Percentiles rank a stretch among this genome's conserved stretches.
phyloP scores from a whole-genome alignment of 92 coral and sea anemone species.

The Phymanthus crucifer region DNA sequence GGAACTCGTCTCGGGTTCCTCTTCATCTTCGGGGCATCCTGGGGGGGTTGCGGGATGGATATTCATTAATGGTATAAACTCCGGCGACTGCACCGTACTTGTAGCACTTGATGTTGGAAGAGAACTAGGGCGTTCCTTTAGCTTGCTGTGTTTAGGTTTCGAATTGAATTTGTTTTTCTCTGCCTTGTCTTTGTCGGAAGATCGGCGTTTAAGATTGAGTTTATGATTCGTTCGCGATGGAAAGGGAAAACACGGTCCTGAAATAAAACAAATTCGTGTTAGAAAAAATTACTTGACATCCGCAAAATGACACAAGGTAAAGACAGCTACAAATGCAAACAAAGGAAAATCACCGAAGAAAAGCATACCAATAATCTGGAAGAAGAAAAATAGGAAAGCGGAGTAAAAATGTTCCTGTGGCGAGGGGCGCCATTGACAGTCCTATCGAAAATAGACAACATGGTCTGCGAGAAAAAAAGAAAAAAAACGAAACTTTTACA shows the following conservation, averaged over 20 bases:
- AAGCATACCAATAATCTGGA: too few relatives aligned
- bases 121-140: constrained; percentile 41
- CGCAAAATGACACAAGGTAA: too few relatives aligned
- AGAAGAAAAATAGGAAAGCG: too few relatives aligned
- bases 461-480: neutral
- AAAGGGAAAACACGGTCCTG: constrained; percentile 32
- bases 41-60: constrained; percentile 79
- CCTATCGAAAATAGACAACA: too few relatives aligned
- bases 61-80: constrained; percentile 66
- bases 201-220: constrained; percentile 22
- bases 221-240: constrained; percentile 4
- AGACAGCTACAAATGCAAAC: too few relatives aligned
- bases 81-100: constrained; percentile 50
- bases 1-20: constrained; percentile 21
- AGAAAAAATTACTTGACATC: neutral
- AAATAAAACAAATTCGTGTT: constrained; percentile 1
- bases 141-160: constrained; percentile 20
- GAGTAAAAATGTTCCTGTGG: too few relatives aligned
- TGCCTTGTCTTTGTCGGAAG: constrained; percentile 20
- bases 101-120: constrained; percentile 40
- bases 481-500: neutral
- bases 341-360: too few relatives aligned
- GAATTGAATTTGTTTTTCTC: neutral
- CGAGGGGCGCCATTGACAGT: too few relatives aligned
- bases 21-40: constrained; percentile 43